Evolutionary conservation across 2,113 vertebrate species (phyloP).

Genomic region (Eclectus roratus): DNA sequence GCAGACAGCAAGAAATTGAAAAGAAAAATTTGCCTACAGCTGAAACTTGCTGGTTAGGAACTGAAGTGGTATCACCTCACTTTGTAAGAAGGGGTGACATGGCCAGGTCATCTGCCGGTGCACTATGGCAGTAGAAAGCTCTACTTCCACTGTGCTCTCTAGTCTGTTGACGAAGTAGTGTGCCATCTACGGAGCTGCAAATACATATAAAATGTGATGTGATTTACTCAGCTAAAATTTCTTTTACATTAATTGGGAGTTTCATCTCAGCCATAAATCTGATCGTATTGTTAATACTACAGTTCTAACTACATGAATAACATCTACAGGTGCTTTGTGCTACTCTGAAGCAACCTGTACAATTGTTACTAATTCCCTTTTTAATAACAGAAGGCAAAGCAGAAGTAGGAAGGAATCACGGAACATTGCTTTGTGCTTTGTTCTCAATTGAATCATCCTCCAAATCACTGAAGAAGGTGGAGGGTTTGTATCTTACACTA

Average conservation of each 20-base stretch:
- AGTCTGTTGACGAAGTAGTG: not conserved
- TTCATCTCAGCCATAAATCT: not conserved
- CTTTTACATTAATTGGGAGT: not conserved
- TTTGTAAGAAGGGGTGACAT: not conserved
- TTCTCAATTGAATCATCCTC: not conserved
- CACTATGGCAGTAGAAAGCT: not conserved
- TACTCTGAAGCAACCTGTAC: not conserved
- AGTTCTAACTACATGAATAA: not conserved
- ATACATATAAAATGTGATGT: not conserved
- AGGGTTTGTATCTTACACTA: not conserved
- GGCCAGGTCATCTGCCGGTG: not conserved
- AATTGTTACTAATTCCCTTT: not conserved
- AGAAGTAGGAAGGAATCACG: not conserved
- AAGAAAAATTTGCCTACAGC: not conserved
- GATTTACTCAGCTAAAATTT: not conserved
- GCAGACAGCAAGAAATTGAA: not conserved
- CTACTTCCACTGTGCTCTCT: not conserved
- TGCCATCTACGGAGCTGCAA: not conserved
- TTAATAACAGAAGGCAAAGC: not conserved
- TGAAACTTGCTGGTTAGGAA: not conserved
- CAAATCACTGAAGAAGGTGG: not conserved
- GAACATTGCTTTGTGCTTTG: rapidly evolving
- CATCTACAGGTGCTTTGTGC: not conserved
- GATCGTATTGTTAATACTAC: not conserved
- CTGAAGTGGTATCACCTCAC: no score